Conservation (phyloP, 2,113 vertebrate genomes). For the Hylia prasina region DNA sequence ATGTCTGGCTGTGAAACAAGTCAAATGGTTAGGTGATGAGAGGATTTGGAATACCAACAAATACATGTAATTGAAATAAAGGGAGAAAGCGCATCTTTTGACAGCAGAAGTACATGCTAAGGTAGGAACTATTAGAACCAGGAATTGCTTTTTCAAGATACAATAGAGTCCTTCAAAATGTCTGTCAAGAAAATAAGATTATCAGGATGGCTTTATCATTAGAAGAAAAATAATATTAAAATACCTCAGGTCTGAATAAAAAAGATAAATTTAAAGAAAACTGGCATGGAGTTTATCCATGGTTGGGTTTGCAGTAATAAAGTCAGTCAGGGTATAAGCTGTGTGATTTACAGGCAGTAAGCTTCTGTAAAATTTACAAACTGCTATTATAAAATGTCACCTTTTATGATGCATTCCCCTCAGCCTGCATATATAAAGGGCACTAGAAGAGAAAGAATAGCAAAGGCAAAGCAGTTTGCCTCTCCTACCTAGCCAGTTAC, state of each 20-base stretch:
- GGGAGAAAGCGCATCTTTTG: constrained; percentile 2
- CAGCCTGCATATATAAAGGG: constrained; percentile 75
- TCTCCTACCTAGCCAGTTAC: constrained; percentile 22
- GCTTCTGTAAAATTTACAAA: constrained; percentile 83
- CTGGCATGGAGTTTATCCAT: constrained; percentile 75
- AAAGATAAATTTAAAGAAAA: constrained; percentile 78
- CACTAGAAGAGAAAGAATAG: constrained; percentile 54
- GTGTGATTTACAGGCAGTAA: constrained; percentile 74
- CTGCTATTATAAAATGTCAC: constrained; percentile 81
- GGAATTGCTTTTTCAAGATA: constrained; percentile 46
- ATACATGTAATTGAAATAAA: background rate
- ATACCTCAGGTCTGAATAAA: constrained; percentile 69
- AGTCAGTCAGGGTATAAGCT: constrained; percentile 75
- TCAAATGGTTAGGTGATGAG: background rate
- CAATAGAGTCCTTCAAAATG: constrained; percentile 66
- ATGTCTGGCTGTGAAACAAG: constrained; percentile 18
- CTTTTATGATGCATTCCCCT: constrained; percentile 77
- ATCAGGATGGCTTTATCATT: constrained; percentile 69
- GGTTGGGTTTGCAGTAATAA: constrained; percentile 76
- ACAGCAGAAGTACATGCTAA: constrained; percentile 35
- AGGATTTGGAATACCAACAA: constrained; percentile 30
- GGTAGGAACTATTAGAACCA: constrained; percentile 23
- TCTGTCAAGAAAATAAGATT: constrained; percentile 69
- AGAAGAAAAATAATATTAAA: constrained; percentile 73
- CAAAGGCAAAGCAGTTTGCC: constrained; percentile 58